Conservation (phyloP, 2,113 vertebrate genomes). For the Bombycilla garrulus region DNA sequence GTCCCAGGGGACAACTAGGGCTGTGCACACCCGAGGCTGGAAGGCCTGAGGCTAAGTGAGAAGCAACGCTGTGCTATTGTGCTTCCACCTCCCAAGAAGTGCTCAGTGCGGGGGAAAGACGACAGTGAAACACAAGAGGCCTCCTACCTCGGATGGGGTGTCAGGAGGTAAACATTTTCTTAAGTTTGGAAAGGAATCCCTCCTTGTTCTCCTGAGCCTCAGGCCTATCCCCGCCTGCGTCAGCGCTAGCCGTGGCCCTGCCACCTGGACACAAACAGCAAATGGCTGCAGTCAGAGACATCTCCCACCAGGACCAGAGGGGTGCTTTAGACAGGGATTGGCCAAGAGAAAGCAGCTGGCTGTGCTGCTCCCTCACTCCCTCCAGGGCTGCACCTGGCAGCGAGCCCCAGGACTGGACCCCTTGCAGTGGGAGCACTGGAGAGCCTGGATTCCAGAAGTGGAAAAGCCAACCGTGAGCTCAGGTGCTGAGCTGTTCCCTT, state of each 20-base stretch:
- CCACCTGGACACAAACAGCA: constrained; percentile 87
- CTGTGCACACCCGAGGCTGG: background rate
- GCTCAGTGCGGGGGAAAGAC: background rate
- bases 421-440: background rate
- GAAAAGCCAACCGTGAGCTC: background rate
- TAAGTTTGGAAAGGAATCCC: constrained; percentile 92
- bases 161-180: constrained; percentile 90
- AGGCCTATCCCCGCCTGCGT: constrained; percentile 78
- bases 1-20: background rate
- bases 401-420: background rate
- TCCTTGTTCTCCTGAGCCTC: constrained; percentile 81
- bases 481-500: background rate
- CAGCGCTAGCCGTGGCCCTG: constrained; percentile 79
- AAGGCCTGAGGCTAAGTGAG: constrained; percentile 52
- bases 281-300: constrained; percentile 69
- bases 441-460: background rate
- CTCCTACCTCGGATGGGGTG: constrained; percentile 84
- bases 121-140: constrained; percentile 32
- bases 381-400: background rate
- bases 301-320: background rate
- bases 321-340: background rate
- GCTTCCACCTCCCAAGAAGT: background rate
- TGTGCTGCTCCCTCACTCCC: background rate
- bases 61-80: background rate
- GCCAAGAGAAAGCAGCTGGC: background rate